Percentiles rank a stretch among this genome's conserved stretches.
Conservation (phyloP, 2,888 invertebrate genomes). For the Caradrina kadenii region DNA sequence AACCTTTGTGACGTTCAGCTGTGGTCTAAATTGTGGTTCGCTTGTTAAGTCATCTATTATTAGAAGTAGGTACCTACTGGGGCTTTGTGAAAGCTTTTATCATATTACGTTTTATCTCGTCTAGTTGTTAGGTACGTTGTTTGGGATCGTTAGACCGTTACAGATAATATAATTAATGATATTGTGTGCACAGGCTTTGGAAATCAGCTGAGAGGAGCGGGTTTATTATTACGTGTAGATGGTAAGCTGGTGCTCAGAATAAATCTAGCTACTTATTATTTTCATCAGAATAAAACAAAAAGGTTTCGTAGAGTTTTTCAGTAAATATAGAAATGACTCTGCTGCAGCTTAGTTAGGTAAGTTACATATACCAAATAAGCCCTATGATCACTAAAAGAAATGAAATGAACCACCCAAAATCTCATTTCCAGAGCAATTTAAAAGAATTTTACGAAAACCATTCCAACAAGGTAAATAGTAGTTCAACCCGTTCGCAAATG, state of each 20-base stretch:
- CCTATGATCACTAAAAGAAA: background rate
- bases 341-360: background rate
- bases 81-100: constrained; percentile 30
- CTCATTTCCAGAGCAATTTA: constrained; percentile 12
- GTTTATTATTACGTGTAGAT: background rate
- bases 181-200: constrained; percentile 5
- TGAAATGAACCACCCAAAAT: background rate
- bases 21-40: constrained; percentile 29
- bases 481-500: constrained; percentile 6
- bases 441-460: constrained; percentile 8
- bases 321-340: background rate
- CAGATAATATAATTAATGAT: constrained; percentile 14
- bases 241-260: background rate
- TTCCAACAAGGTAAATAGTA: constrained; percentile 39
- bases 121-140: constrained; percentile 29
- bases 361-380: background rate
- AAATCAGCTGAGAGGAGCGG: background rate
- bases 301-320: background rate
- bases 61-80: constrained; percentile 21
- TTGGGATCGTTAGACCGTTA: constrained; percentile 23
- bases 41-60: constrained; percentile 35
- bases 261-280: background rate
- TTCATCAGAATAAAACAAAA: background rate
- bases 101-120: constrained; percentile 39
- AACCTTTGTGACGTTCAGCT: constrained; percentile 32